Conservation (phyloP, 2,113 vertebrate species). For the Leptodactylus fuscus region DNA sequence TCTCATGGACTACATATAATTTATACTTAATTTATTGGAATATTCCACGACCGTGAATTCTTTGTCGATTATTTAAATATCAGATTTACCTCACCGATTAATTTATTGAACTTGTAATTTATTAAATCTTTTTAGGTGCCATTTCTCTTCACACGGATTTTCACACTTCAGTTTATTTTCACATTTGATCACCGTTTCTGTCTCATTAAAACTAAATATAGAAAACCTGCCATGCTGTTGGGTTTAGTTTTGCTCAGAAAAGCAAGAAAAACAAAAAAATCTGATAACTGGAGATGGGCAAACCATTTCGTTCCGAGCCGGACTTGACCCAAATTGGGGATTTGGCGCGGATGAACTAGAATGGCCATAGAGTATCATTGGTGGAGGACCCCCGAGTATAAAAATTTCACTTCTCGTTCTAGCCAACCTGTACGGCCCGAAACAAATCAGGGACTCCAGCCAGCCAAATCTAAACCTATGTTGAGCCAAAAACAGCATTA, state of each 20-base stretch:
- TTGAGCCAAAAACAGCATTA: too few relatives aligned
- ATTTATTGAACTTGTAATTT: slow-evolving; percentile 51
- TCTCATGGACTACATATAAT: slow-evolving; percentile 30
- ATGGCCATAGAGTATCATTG: too few relatives aligned
- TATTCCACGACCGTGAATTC: neutral
- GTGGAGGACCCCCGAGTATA: too few relatives aligned
- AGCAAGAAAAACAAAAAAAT: neutral
- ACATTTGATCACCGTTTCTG: slow-evolving; percentile 26
- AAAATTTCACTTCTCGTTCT: too few relatives aligned
- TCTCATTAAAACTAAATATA: slow-evolving; percentile 42
- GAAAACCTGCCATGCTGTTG: neutral
- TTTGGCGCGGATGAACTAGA: too few relatives aligned
- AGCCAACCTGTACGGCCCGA: too few relatives aligned
- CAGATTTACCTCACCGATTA: slow-evolving; percentile 9
- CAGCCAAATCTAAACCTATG: too few relatives aligned
- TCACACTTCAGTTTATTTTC: slow-evolving; percentile 23
- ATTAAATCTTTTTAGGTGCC: slow-evolving; percentile 44
- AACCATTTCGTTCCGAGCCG: too few relatives aligned
- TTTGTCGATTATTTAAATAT: slow-evolving; percentile 19
- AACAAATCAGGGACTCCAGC: too few relatives aligned
- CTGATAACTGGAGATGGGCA: too few relatives aligned
- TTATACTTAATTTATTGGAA: slow-evolving; percentile 48
- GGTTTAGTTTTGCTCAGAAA: neutral
- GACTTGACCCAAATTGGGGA: too few relatives aligned
- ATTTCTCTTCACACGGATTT: slow-evolving; percentile 17